Evolutionary conservation across 2,888 invertebrate species (phyloP), one percentile per base, ranked within the genome.

Genomic region (Lasioglossum marginatum): DNA sequence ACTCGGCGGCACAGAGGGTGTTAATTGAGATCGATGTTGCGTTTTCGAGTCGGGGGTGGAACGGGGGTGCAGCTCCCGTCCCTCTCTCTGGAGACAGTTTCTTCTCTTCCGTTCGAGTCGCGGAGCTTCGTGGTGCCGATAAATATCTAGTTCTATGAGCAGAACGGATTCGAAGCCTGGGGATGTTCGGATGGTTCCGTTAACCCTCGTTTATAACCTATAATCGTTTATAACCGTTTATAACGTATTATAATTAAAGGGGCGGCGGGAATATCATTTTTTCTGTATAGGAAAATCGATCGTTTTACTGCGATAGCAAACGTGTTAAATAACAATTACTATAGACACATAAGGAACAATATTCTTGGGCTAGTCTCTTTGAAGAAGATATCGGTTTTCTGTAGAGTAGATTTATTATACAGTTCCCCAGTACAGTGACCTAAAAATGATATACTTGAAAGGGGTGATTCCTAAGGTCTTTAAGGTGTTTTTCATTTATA

Each of bases 21-120:
- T n/a, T 68, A 68, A 68, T 68, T 68, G 68, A 68, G 68, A 68
- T 68, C 68, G 68, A 68, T 68, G 68, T 68, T 37, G 23, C 37
- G 68, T n/a, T 68, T 37, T 68, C 37, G 12, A 66, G 37, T 40
- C 23, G 37, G 66, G 68, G 19, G 23, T 37, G 68, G 23, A 31
- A 34, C 23, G 66, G 68, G n/a, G 37, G 4, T 19, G 37, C 37
- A 68, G 37, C 4, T 37, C 23, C 34, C 37, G 23, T 19, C n/a
- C 23, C n/a, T n/a, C n/a, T n/a, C n/a, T n/a, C 12, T 23, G 37
- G 37, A 37, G 68, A n/a, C 37, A 37, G 37, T 68, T 37, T 37
- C 68, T 68, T 68, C 37, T 37, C 68, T 37, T 68, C 37, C 6
- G 19, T 8, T 37, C 37, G 68, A 34, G 37, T 37, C 34, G 19